phyloP scores from a whole-genome alignment of 2,797 vertebrate species.

The Gallirallus australis region DNA sequence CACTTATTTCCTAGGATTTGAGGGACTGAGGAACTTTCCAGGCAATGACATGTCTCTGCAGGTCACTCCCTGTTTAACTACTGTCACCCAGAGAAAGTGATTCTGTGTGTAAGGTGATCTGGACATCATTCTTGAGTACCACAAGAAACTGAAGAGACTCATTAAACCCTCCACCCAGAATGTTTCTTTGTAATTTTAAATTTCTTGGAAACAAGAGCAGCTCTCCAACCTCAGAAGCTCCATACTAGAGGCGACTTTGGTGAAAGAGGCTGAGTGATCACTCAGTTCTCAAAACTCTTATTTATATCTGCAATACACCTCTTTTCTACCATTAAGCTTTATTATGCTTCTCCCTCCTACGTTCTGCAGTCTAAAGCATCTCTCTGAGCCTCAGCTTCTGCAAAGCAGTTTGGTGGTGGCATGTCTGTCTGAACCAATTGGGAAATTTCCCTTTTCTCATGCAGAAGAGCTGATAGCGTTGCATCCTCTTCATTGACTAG shows the following conservation, averaged over 20 bases:
- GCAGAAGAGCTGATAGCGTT: background rate
- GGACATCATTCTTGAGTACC: background rate
- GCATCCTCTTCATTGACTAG: background rate
- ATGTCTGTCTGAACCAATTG: background rate
- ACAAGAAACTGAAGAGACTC: background rate
- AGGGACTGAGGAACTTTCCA: background rate
- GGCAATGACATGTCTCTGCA: background rate
- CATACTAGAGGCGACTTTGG: background rate
- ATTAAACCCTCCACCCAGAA: background rate
- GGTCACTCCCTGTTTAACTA: background rate
- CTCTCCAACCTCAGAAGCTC: background rate
- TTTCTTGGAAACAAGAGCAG: background rate
- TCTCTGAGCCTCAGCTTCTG: background rate
- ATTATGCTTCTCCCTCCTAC: background rate
- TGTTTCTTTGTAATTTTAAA: background rate
- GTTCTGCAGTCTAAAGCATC: background rate
- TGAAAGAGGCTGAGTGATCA: background rate
- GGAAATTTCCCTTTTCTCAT: background rate
- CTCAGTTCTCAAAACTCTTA: background rate
- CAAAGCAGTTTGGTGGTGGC: background rate
- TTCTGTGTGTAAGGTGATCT: background rate
- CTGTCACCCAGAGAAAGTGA: background rate
- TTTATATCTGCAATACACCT: background rate
- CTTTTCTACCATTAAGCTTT: background rate
- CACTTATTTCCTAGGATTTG: background rate